Base-by-base conservation (phyloP, 1,140 invertebrate genomes). In the Lepidurus arcticus region DNA sequence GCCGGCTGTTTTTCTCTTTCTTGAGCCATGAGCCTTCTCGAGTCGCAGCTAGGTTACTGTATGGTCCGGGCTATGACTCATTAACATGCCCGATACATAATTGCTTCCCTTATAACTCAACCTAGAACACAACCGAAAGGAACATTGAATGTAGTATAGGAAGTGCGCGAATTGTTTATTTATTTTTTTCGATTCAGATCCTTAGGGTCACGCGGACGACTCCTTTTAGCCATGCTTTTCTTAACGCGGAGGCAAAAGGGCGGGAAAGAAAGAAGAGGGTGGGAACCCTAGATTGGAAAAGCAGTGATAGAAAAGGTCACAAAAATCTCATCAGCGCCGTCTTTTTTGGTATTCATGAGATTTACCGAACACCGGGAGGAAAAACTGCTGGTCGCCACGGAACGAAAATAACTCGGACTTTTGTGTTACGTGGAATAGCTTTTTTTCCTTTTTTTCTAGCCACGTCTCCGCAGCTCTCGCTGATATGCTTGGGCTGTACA, bases 271-370 rank as follows among this genome's bases (percentile, higher is more conserved):
- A 65, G 21, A 21, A 21, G 53, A n/a, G 53, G 53, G 53, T 13
- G 21, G 13, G 6, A 9, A 7, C 21, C 53, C 21, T 65, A n/a
- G 53, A 65, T 65, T 65, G 53, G 53, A 65, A 65, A 65, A 65
- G 13, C 53, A 21, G 16, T n/a, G 16, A 16, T 65, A 65, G 6
- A 65, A 65, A 21, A 65, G 53, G 21, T 65, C 21, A 65, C 53
- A 65, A 65, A 65, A 65, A 65, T 65, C 53, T 65, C 53, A 65
- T 65, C 53, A 65, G 53, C 53, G 53, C 53, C 53, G 53, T 65
- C 53, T 21, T 65, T 65, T 65, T 65, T 65, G 16, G 53, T 21
- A 65, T 65, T 65, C 53, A 65, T 65, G 53, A 65, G 53, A 65
- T 65, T 65, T 65, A 65, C 53, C 21, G 53, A 65, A 13, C 21